phyloP scores from a whole-genome alignment of 1,140 invertebrate genomes.

The Holcopasites calliopsidis region DNA sequence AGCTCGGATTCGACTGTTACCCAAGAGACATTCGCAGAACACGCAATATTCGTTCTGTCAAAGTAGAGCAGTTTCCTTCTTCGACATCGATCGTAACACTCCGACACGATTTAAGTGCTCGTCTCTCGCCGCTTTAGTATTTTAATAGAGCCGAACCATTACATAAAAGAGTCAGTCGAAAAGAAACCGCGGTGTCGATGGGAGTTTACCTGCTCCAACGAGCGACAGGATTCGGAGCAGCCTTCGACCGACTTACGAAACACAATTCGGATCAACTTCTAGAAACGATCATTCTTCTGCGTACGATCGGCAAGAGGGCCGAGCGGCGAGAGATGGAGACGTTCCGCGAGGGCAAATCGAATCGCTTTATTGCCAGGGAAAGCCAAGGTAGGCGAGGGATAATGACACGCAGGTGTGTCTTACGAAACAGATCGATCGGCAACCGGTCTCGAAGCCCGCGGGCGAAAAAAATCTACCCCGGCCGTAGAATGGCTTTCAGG shows the following conservation, averaged over 20 bases:
- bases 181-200: neutral
- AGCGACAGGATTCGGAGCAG: neutral
- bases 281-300: slow-evolving; percentile 1
- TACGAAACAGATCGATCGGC: slow-evolving; percentile 58
- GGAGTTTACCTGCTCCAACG: neutral
- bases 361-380: slow-evolving; percentile 48
- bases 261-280: neutral
- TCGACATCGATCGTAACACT: too few relatives aligned
- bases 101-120: too few relatives aligned
- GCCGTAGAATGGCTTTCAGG: slow-evolving; percentile 28
- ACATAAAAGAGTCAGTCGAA: too few relatives aligned
- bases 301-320: neutral
- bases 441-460: slow-evolving; percentile 23
- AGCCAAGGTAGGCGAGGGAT: slow-evolving; percentile 60
- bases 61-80: too few relatives aligned
- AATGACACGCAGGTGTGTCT: slow-evolving; percentile 65
- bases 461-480: slow-evolving; percentile 45
- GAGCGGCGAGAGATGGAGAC: neutral
- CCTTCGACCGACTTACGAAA: slow-evolving; percentile 18
- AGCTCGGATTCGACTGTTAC: too few relatives aligned
- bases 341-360: slow-evolving; percentile 42
- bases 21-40: too few relatives aligned
- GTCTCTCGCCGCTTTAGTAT: too few relatives aligned
- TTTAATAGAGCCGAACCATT: too few relatives aligned
- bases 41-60: too few relatives aligned